A percentile compares a stretch with the other conserved stretches of the same genome.
Conservation (phyloP, 2,797 vertebrate species). For the Lagodon rhomboides region DNA sequence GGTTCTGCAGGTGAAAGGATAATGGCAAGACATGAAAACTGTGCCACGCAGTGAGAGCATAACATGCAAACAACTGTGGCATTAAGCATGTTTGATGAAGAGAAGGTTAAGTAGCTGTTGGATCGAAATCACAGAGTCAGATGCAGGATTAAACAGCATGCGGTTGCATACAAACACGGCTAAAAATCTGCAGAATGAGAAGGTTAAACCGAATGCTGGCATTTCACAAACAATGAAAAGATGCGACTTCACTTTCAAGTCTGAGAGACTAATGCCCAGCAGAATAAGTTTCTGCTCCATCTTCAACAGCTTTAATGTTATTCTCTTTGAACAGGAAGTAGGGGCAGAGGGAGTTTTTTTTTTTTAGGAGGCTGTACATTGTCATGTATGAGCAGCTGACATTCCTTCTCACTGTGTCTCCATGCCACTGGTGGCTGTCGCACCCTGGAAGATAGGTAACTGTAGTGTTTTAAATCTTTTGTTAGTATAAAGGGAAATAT, state of each 20-base stretch:
- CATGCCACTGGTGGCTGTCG: constrained; percentile 24
- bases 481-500: not conserved
- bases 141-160: not conserved
- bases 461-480: not conserved
- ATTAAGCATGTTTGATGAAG: not conserved
- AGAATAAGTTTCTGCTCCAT: constrained; percentile 61
- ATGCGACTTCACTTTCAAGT: constrained; percentile 54
- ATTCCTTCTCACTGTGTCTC: constrained; percentile 49
- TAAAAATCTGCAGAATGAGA: constrained; percentile 14
- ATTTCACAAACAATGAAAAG: constrained; percentile 58
- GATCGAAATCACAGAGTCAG: not conserved
- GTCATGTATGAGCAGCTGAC: constrained; percentile 70
- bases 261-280: constrained; percentile 51
- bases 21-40: not conserved
- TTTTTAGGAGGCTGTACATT: constrained; percentile 64
- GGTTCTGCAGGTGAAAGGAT: constrained; percentile 46
- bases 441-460: constrained; percentile 26
- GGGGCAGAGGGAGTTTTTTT: constrained; percentile 39
- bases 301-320: constrained; percentile 78
- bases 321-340: constrained; percentile 79
- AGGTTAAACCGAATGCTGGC: constrained; percentile 35
- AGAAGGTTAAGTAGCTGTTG: constrained; percentile 10
- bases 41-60: not conserved
- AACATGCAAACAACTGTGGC: constrained; percentile 7
- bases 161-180: not conserved